Percentiles rank a stretch among this genome's conserved stretches.
Conservation (phyloP, 2,113 vertebrate species). For the Eonycteris spelaea region DNA sequence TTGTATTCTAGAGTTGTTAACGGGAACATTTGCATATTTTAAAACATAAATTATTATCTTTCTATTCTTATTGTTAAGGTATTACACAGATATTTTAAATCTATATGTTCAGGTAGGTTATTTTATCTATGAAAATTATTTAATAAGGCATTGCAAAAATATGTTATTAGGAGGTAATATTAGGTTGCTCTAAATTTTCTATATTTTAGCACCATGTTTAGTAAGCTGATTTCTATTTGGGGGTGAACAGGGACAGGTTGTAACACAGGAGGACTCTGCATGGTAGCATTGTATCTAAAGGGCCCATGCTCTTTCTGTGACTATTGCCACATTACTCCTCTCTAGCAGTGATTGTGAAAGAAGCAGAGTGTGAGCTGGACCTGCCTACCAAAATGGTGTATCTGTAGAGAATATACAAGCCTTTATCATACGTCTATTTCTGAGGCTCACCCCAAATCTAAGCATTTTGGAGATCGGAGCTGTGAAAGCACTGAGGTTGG, state of each 20-base stretch:
- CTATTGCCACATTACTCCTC: neutral
- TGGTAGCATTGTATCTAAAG: neutral
- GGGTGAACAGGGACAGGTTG: neutral
- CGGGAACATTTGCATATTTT: neutral
- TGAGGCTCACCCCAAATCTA: neutral
- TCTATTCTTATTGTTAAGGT: neutral
- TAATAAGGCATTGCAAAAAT: neutral
- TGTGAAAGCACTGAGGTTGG: neutral
- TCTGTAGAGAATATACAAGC: neutral
- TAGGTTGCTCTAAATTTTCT: neutral
- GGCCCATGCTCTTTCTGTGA: neutral
- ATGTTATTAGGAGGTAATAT: neutral
- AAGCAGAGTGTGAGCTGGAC: neutral
- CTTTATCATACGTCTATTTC: neutral
- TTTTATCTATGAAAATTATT: neutral
- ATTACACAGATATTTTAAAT: neutral
- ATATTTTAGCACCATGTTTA: neutral
- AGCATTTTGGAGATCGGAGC: neutral
- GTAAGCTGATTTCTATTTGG: neutral
- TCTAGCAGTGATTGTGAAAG: neutral
- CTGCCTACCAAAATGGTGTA: neutral
- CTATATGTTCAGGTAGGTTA: neutral
- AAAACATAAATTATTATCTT: neutral
- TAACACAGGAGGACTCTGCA: neutral
- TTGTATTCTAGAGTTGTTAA: neutral